Percentiles rank a stretch among this genome's conserved stretches.
These are phyloP conservation scores for Cichlasoma orientale DNA, from an alignment of 2,797 vertebrate species.

Conservation along the genomic window DNA sequence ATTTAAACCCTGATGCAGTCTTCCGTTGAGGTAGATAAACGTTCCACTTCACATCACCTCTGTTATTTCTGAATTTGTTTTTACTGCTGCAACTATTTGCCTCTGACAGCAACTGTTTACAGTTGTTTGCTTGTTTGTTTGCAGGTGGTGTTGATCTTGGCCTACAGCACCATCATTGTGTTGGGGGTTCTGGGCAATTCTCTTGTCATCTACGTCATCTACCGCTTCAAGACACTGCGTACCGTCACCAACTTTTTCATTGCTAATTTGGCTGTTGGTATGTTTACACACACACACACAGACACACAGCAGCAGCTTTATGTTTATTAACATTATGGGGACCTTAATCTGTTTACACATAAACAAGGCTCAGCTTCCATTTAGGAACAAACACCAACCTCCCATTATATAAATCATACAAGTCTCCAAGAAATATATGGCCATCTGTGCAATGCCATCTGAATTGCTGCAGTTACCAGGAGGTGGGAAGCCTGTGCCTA, in stretches of 20 bases:
- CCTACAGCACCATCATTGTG: constrained; percentile 93
- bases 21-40: not conserved
- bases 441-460: not conserved
- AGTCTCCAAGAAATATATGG: not conserved
- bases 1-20: not conserved
- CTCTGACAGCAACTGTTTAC: not conserved
- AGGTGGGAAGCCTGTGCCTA: no score
- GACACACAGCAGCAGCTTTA: not conserved
- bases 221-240: constrained; percentile 93
- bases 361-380: not conserved
- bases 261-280: constrained; percentile 90
- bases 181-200: constrained; percentile 93
- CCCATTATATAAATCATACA: not conserved
- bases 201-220: constrained; percentile 93
- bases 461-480: not conserved
- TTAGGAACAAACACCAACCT: not conserved
- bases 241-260: constrained; percentile 97
- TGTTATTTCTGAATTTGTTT: not conserved
- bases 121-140: constrained; percentile 30
- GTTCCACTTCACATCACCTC: not conserved
- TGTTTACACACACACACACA: not conserved
- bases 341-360: not conserved
- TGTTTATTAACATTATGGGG: not conserved
- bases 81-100: not conserved
- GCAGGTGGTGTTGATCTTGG: constrained; percentile 89